A percentile compares a stretch with the other conserved stretches of the same genome.
Evolutionary conservation across 1,140 invertebrate species (phyloP).

Genomic region (Asobara japonica): DNA sequence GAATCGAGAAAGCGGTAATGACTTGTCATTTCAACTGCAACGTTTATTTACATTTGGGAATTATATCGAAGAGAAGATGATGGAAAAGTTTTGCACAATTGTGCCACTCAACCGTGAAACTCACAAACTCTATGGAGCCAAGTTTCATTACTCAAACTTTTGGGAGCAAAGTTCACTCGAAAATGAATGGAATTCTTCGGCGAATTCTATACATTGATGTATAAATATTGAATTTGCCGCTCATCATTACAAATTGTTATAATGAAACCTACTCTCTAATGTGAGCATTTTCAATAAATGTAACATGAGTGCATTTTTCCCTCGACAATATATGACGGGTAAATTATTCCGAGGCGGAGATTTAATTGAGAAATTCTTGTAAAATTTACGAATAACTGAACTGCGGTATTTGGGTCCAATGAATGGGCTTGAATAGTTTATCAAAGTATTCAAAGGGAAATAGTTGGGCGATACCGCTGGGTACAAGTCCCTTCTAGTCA

Average conservation of each 20-base stretch:
- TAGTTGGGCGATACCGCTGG: background rate
- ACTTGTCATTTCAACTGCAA: background rate
- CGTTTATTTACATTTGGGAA: background rate
- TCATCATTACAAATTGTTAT: background rate
- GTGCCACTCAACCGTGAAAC: background rate
- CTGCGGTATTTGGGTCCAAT: background rate
- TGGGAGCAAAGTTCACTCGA: background rate
- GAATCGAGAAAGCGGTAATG: too few relatives aligned
- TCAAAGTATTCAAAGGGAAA: conserved; percentile 1
- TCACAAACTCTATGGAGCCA: background rate
- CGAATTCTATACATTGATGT: background rate
- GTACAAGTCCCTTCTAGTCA: background rate
- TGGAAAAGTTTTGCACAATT: background rate
- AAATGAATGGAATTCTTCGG: background rate
- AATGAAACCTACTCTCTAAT: background rate
- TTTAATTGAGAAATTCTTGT: background rate
- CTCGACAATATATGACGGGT: background rate
- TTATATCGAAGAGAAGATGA: background rate
- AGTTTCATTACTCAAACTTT: conserved; percentile 1
- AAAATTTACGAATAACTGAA: background rate
- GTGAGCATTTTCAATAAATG: too few relatives aligned
- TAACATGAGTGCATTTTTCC: too few relatives aligned
- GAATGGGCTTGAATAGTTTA: background rate
- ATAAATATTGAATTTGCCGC: background rate
- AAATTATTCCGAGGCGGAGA: background rate